These are phyloP conservation scores for Megaleporinus macrocephalus DNA, from an alignment of 2,113 vertebrate species.

Conservation along the genomic window DNA sequence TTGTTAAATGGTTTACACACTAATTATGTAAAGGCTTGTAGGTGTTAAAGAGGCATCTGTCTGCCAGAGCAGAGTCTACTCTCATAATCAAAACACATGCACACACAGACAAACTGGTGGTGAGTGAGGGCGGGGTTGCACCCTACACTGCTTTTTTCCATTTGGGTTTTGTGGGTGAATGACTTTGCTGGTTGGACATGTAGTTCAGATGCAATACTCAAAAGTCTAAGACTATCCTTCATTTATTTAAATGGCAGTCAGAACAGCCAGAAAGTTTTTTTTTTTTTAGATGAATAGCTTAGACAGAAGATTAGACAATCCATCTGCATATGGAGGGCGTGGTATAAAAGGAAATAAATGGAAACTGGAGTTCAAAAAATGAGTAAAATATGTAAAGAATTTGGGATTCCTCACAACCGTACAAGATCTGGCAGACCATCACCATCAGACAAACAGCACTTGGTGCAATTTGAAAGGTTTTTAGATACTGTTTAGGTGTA, in stretches of 20 bases:
- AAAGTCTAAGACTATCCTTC: not conserved
- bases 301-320: too few species aligned
- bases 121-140: not conserved
- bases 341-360: too few species aligned
- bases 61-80: constrained; percentile 7
- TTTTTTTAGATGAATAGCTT: too few species aligned
- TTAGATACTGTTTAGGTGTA: too few species aligned
- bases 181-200: not conserved
- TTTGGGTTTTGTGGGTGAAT: not conserved
- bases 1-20: constrained; percentile 18
- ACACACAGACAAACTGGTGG: not conserved
- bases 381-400: too few species aligned
- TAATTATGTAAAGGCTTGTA: constrained; percentile 36
- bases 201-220: not conserved
- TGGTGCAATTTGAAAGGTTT: too few species aligned
- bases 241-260: too few species aligned
- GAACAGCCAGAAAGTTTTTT: not conserved
- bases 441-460: too few species aligned
- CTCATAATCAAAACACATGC: constrained; percentile 30
- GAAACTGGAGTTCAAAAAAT: too few species aligned
- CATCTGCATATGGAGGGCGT: too few species aligned
- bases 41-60: constrained; percentile 68
- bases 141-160: not conserved
- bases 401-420: too few species aligned
- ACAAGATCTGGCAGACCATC: too few species aligned